Evolutionary conservation across 2,797 vertebrate genomes (phyloP).

Genomic region (Mycteria americana): DNA sequence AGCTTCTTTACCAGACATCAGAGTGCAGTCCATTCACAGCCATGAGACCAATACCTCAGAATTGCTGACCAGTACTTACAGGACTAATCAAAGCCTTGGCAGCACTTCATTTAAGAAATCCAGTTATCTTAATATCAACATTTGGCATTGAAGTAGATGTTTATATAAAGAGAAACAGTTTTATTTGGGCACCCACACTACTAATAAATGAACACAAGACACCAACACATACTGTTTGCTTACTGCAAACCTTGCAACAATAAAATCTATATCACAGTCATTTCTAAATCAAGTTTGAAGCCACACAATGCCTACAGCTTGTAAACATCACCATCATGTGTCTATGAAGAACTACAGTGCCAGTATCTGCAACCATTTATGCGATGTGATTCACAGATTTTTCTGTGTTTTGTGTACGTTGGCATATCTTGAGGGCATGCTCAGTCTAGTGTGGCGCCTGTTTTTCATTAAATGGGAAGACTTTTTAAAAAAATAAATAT

Average conservation of each 20-base stretch:
- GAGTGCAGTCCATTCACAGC: neutral
- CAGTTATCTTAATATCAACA: neutral
- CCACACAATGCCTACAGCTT: neutral
- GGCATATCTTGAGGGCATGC: conserved; percentile 42
- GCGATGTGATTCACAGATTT: neutral
- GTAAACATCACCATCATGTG: neutral
- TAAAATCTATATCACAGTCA: neutral
- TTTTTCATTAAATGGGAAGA: conserved; percentile 53
- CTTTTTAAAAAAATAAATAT: neutral
- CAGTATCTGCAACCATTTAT: conserved; percentile 10
- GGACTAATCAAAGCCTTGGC: neutral
- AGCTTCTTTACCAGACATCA: neutral
- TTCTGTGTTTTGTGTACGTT: conserved; percentile 16
- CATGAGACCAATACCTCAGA: neutral
- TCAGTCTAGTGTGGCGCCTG: conserved; percentile 24
- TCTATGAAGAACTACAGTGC: neutral
- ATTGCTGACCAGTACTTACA: neutral
- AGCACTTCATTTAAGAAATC: neutral
- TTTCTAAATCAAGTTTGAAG: neutral
- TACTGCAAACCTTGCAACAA: neutral
- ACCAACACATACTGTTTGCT: neutral
- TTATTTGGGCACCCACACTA: neutral
- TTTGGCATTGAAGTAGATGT: neutral
- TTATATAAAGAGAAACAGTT: neutral
- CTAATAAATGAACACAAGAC: neutral